Conservation (phyloP, 2,797 vertebrate species). For the Rousettus madagascariensis region DNA sequence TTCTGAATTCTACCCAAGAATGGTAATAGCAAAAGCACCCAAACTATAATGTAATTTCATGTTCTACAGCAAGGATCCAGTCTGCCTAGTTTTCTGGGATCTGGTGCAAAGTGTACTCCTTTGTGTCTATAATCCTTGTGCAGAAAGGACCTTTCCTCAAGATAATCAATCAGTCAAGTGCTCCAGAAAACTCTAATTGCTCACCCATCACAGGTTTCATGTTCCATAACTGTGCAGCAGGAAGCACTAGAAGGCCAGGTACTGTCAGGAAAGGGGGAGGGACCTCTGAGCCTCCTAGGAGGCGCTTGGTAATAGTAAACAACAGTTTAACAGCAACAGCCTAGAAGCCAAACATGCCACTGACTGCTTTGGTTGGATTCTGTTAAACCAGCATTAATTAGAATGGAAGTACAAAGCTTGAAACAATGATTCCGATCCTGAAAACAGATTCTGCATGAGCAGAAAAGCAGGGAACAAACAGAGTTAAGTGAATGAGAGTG, state of each 20-base stretch:
- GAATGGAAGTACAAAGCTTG: constrained; percentile 23
- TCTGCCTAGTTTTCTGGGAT: not conserved
- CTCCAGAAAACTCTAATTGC: not conserved
- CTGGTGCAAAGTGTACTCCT: not conserved
- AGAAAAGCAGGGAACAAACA: constrained; percentile 13
- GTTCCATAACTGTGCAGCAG: not conserved
- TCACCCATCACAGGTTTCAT: not conserved
- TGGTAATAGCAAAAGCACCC: not conserved
- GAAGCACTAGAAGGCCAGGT: not conserved
- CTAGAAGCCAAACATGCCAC: not conserved
- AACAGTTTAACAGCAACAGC: not conserved
- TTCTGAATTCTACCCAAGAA: not conserved
- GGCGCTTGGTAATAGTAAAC: not conserved
- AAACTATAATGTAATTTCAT: not conserved
- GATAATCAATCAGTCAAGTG: not conserved
- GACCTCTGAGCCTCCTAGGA: not conserved
- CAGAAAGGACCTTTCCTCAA: not conserved
- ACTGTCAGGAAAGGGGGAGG: not conserved
- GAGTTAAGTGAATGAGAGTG: constrained; percentile 27
- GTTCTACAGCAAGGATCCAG: not conserved
- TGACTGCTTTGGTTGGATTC: constrained; percentile 16
- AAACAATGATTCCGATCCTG: constrained; percentile 50
- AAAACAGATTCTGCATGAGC: constrained; percentile 38
- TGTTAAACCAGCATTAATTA: constrained; percentile 38
- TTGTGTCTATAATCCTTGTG: not conserved